Conservation (phyloP, 2,113 vertebrate genomes). For the Riparia riparia region DNA sequence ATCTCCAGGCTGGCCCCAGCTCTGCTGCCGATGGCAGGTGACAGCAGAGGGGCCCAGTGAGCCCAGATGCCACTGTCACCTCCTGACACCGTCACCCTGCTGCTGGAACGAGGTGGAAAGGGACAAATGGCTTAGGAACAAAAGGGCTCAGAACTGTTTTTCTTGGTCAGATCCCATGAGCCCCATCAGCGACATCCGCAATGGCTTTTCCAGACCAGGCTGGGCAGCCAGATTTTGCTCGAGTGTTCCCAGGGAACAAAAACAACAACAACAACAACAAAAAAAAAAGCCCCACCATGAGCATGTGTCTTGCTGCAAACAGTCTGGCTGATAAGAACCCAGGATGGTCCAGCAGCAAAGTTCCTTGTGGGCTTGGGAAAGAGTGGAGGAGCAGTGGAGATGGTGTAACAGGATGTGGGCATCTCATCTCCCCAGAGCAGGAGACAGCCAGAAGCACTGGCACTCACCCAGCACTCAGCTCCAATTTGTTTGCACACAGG, state of each 20-base stretch:
- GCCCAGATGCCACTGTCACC: neutral
- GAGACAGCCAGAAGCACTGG: neutral
- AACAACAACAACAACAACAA: neutral
- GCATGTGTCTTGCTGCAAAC: neutral
- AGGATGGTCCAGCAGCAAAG: neutral
- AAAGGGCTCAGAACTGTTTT: neutral
- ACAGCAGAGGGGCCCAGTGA: rapidly evolving
- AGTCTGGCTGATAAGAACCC: neutral
- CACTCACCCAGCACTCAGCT: slow-evolving; percentile 15
- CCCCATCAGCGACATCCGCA: neutral
- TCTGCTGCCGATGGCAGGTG: rapidly evolving
- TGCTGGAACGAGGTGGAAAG: neutral
- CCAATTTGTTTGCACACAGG: slow-evolving; percentile 27
- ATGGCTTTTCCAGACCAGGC: slow-evolving; percentile 30
- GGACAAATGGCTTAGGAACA: neutral
- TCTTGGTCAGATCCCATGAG: slow-evolving; percentile 20
- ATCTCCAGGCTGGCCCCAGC: neutral
- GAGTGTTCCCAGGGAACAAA: slow-evolving; percentile 28
- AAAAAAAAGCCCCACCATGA: neutral
- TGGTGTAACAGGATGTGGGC: slow-evolving; percentile 46
- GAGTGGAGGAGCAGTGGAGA: neutral
- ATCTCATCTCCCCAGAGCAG: neutral
- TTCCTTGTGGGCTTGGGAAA: slow-evolving; percentile 5
- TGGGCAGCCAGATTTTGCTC: neutral
- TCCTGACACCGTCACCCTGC: neutral